Evolutionary conservation across 2,113 vertebrate genomes (phyloP).

Genomic region (Chaetops frenatus): DNA sequence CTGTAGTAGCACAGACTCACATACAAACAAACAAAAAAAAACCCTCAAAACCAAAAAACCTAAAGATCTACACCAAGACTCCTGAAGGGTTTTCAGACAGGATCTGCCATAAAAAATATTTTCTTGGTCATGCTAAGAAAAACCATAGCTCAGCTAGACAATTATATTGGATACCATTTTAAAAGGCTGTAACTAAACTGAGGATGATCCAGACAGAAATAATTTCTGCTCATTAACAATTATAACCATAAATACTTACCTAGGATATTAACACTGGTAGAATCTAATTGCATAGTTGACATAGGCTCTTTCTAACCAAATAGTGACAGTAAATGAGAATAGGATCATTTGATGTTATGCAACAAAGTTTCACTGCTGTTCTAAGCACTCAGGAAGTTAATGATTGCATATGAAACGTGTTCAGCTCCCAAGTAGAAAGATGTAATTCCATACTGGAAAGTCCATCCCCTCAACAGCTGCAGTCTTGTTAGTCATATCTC

Average conservation of each 20-base stretch:
- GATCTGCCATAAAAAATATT: not conserved
- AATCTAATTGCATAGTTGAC: not conserved
- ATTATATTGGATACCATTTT: not conserved
- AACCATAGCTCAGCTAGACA: not conserved
- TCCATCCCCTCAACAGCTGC: not conserved
- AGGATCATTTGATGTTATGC: not conserved
- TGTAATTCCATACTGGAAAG: not conserved
- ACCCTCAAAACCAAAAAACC: too few relatives aligned
- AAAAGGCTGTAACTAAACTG: not conserved
- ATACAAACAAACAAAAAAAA: not conserved
- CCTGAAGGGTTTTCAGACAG: not conserved
- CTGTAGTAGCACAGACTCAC: not conserved
- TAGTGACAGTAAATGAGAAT: not conserved
- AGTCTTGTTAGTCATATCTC: not conserved
- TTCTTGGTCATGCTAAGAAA: not conserved
- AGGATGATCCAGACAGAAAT: not conserved
- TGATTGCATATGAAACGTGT: not conserved
- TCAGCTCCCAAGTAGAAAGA: not conserved
- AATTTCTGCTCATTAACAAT: not conserved
- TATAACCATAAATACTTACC: not conserved
- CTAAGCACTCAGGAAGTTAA: not conserved
- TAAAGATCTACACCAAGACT: not conserved
- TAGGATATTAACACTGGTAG: not conserved
- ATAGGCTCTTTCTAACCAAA: not conserved
- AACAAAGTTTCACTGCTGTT: not conserved